Evolutionary conservation across 2,888 invertebrate genomes (phyloP), one percentile per base, ranked within the genome.

Genomic region (Macaria notata): DNA sequence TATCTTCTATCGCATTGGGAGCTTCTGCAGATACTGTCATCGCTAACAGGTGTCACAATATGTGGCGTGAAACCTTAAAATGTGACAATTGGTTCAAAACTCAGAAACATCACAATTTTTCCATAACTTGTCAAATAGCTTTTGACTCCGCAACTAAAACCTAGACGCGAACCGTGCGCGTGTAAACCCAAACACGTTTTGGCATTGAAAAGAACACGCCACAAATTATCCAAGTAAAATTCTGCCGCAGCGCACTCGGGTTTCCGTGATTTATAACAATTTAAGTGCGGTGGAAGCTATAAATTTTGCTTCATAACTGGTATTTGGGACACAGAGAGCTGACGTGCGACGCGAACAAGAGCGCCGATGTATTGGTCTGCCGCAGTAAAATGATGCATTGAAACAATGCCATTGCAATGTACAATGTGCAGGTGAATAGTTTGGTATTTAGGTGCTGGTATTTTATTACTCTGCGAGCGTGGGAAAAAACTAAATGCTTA

Each of bases 281-380:
- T 55, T 61, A 64, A 67, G 52, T 61, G 64, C 65, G 64, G 61
- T 64, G 57, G 56, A 64, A 64, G 67, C 62, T 63, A 74, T 72
- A 76, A 75, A 73, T 73, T 72, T 59, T 64, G 63, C 70, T 60
- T 69, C 67, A 70, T 72, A 74, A 73, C 69, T 70, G 74, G 71
- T 72, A 79, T 78, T 75, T 72, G 66, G 76, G 71, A 72, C 75
- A 72, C 62, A 62, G 53, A 55, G 65, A 48, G 38, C 38, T 57
- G 62, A 62, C 55, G 50, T 56, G 63, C 62, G 63, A 66, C 59
- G 65, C 4, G 19, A 41, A 41, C 4, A 41, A n/a, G 36, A 30
- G 38, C 29, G 29, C n/a, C 43, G 6, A 38, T 19, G 49, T 33
- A 54, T 66, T 62, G 56, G 64, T 63, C 65, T 66, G 64, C 63